These are phyloP conservation scores for Parazoanthus darwini DNA, from an alignment of 92 coral and sea anemone genomes.

Conservation along the genomic window DNA sequence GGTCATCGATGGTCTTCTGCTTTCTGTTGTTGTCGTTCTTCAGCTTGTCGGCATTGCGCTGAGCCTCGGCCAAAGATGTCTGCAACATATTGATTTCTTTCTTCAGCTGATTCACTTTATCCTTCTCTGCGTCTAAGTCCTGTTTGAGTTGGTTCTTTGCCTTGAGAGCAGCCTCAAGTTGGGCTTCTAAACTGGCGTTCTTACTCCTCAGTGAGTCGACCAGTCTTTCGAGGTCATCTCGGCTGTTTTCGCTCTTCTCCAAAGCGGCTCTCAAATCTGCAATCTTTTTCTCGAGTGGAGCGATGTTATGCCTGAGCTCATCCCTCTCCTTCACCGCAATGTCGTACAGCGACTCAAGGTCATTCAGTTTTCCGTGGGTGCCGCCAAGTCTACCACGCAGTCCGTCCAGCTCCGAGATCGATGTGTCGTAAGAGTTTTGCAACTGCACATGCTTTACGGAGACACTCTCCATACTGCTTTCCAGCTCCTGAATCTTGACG, in stretches of 20 bases:
- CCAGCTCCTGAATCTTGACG: constrained; percentile 77
- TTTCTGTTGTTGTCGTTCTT: constrained; percentile 88
- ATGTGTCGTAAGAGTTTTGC: constrained; percentile 76
- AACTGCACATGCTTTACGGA: constrained; percentile 69
- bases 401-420: constrained; percentile 90
- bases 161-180: constrained; percentile 77
- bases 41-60: constrained; percentile 79
- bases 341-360: constrained; percentile 89
- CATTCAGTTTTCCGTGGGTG: constrained; percentile 81
- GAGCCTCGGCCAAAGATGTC: constrained; percentile 79
- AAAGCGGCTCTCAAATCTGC: constrained; percentile 78
- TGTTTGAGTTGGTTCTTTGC: constrained; percentile 79
- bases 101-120: constrained; percentile 78
- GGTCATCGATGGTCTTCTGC: constrained; percentile 90
- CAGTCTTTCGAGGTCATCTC: constrained; percentile 90
- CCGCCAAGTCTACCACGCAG: constrained; percentile 80
- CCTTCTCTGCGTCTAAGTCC: constrained; percentile 90
- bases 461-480: constrained; percentile 76
- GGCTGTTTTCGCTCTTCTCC: constrained; percentile 84
- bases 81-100: constrained; percentile 81
- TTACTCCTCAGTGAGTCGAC: constrained; percentile 76
- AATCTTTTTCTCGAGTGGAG: constrained; percentile 86
- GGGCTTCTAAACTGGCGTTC: constrained; percentile 84
- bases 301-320: constrained; percentile 79
- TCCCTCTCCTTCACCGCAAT: constrained; percentile 92